phyloP scores from a whole-genome alignment of 2,797 vertebrate genomes.

The Pantherophis vulpinus region DNA sequence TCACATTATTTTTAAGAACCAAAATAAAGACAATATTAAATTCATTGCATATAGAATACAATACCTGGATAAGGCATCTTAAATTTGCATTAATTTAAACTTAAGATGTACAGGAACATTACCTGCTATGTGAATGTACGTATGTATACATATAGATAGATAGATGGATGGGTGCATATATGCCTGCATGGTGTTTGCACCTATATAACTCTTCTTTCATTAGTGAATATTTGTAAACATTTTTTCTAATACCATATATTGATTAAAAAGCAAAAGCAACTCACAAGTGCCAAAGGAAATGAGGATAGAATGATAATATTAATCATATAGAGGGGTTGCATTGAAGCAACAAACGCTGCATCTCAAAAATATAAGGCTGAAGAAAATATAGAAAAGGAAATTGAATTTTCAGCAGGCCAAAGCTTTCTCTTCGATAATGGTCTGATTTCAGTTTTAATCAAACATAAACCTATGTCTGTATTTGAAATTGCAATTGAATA shows the following conservation, averaged over 20 bases:
- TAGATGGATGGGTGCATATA: background rate
- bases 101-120: background rate
- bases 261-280: slow-evolving; percentile 39
- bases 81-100: background rate
- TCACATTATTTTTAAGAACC: background rate
- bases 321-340: background rate
- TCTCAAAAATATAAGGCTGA: background rate
- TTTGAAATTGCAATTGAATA: background rate
- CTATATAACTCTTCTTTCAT: background rate
- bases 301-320: background rate
- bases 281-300: background rate
- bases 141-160: background rate
- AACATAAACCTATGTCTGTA: background rate
- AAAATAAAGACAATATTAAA: background rate
- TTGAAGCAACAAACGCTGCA: background rate
- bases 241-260: slow-evolving; percentile 62
- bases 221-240: background rate
- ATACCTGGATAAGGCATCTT: background rate
- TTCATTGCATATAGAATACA: background rate
- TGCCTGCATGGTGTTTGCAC: background rate
- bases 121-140: background rate
- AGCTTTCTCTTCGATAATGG: background rate
- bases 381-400: background rate
- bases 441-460: background rate
- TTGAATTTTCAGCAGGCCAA: background rate